Percentiles rank a stretch among this genome's conserved stretches.
Conservation (phyloP, 2,113 vertebrate genomes). For the Stigmatopora nigra region DNA sequence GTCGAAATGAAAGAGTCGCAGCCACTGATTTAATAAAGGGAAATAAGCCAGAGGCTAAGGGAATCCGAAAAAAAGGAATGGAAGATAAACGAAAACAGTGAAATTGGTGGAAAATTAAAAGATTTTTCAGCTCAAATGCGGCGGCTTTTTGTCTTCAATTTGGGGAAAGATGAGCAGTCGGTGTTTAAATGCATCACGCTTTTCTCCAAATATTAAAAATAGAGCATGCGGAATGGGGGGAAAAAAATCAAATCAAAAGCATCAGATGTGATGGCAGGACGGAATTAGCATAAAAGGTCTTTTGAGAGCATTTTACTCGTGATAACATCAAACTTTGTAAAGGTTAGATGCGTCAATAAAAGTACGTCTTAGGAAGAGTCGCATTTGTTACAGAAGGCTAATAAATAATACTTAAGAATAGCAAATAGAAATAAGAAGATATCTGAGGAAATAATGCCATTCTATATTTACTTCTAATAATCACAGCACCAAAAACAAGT, state of each 20-base stretch:
- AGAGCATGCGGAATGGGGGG: constrained; percentile 19
- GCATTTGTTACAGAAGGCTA: not conserved
- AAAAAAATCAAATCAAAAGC: constrained; percentile 34
- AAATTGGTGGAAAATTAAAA: constrained; percentile 23
- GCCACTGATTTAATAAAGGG: constrained; percentile 20
- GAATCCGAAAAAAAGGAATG: constrained; percentile 19
- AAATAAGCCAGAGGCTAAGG: constrained; percentile 38
- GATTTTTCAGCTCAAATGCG: constrained; percentile 9
- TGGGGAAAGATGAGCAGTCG: not conserved
- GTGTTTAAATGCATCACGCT: constrained; percentile 11
- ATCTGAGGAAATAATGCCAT: too few relatives aligned
- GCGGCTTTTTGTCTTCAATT: constrained; percentile 15
- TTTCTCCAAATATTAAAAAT: constrained; percentile 33
- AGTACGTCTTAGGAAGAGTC: not conserved
- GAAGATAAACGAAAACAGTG: constrained; percentile 15
- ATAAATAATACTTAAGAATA: not conserved
- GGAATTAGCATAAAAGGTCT: not conserved
- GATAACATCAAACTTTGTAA: not conserved
- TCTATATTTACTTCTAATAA: too few relatives aligned
- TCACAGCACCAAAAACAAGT: too few relatives aligned
- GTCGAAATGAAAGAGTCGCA: constrained; percentile 23
- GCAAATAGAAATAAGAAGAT: not conserved
- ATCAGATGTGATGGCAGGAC: not conserved
- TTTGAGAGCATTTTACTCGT: not conserved
- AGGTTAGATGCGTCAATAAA: not conserved